Evolutionary conservation across 2,888 invertebrate genomes (phyloP).

Genomic region (Heliconius ethilla): DNA sequence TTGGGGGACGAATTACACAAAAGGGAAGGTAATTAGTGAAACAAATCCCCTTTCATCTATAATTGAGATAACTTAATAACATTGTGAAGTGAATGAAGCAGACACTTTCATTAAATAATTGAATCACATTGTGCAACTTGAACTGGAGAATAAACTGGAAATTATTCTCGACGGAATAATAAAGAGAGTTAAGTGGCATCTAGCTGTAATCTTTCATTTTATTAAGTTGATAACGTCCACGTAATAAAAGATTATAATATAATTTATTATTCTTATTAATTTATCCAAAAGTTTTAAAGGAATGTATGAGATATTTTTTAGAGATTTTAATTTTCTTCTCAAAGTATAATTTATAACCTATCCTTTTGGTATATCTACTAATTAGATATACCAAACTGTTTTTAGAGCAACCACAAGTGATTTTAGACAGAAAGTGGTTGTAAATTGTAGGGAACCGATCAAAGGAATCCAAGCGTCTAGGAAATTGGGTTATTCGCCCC

Average conservation of each 20-base stretch:
- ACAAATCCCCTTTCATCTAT: slow-evolving; percentile 32
- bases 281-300: too few species aligned
- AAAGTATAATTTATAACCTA: too few species aligned
- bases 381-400: not conserved
- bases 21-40: slow-evolving; percentile 32
- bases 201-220: not conserved
- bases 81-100: slow-evolving; percentile 20
- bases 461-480: not conserved
- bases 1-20: slow-evolving; percentile 31
- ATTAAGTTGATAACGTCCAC: not conserved
- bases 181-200: not conserved
- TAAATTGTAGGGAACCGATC: not conserved
- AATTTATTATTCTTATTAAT: not conserved
- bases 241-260: not conserved
- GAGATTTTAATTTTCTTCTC: too few species aligned
- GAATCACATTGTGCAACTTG: slow-evolving; percentile 10
- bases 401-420: not conserved
- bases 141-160: not conserved
- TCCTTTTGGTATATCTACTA: not conserved
- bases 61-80: slow-evolving; percentile 34
- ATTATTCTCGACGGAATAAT: not conserved
- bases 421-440: not conserved
- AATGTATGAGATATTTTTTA: too few species aligned
- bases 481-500: not conserved
- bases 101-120: slow-evolving; percentile 31